Percentiles rank a stretch among this genome's conserved stretches.
phyloP scores from a whole-genome alignment of 1,140 invertebrate species.

The Lethrus apterus region DNA sequence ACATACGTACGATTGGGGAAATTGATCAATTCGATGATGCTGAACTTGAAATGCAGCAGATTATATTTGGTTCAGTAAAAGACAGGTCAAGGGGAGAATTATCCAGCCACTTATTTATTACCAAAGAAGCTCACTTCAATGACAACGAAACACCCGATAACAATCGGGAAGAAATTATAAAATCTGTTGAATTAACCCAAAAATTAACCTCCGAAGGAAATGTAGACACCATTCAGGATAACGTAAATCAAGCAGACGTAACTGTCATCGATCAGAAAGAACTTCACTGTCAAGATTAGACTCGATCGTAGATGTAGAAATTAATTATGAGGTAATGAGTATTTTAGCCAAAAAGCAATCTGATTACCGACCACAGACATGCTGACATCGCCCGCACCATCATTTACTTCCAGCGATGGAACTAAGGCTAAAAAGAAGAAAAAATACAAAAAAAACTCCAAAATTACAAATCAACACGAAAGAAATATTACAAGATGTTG shows the following conservation, averaged over 20 bases:
- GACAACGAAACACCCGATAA: background rate
- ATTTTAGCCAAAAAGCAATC: constrained; percentile 14
- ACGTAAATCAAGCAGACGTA: constrained; percentile 2
- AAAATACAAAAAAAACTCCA: constrained; percentile 1
- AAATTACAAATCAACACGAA: too few species aligned
- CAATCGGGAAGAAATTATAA: background rate
- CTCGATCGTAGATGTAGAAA: constrained; percentile 35
- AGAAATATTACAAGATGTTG: too few species aligned
- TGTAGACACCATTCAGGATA: background rate
- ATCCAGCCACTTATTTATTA: background rate
- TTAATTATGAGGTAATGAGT: constrained; percentile 34
- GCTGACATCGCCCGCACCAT: constrained; percentile 3
- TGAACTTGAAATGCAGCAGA: constrained; percentile 34
- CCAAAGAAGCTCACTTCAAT: background rate
- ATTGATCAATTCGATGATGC: background rate
- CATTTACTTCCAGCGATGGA: background rate
- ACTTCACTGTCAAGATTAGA: constrained; percentile 18
- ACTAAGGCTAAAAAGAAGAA: background rate
- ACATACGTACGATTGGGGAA: background rate
- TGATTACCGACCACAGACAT: background rate
- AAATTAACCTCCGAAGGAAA: background rate
- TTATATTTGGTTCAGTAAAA: constrained; percentile 40
- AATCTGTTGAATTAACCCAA: background rate
- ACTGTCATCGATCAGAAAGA: background rate
- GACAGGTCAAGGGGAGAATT: constrained; percentile 26